phyloP scores from a whole-genome alignment of 2,113 vertebrate genomes.

The Nesospiza acunhae region DNA sequence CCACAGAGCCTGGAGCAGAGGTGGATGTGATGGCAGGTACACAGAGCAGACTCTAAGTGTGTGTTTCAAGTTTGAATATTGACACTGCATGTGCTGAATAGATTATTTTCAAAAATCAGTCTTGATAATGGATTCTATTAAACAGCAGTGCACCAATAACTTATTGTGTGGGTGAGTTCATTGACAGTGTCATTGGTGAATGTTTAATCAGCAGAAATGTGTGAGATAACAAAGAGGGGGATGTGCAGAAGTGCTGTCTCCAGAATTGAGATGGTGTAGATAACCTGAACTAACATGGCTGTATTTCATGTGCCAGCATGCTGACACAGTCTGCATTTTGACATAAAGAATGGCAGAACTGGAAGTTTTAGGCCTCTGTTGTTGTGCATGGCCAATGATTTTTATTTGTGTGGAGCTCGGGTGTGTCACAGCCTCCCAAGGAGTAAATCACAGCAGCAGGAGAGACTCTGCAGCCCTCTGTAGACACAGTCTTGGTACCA shows the following conservation, averaged over 20 bases:
- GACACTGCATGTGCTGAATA: neutral
- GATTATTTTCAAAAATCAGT: neutral
- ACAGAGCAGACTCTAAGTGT: neutral
- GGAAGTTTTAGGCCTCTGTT: neutral
- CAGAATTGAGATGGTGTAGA: neutral
- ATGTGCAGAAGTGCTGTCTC: neutral
- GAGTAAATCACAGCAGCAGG: neutral
- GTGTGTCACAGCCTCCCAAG: neutral
- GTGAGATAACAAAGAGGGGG: neutral
- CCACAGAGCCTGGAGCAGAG: neutral
- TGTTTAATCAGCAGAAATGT: neutral
- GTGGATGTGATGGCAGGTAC: neutral
- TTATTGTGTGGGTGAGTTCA: neutral
- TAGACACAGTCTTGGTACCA: neutral
- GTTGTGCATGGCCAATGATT: neutral
- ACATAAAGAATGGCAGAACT: neutral
- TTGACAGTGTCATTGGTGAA: neutral
- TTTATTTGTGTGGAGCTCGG: neutral
- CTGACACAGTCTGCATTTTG: neutral
- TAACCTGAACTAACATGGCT: neutral
- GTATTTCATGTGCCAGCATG: neutral
- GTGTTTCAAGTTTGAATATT: neutral
- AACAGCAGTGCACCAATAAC: neutral
- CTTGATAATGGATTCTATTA: neutral
- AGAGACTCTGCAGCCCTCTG: rapidly evolving